These are phyloP conservation scores for Parnassius smintheus DNA, from an alignment of 2,888 invertebrate genomes.

Conservation along the genomic window DNA sequence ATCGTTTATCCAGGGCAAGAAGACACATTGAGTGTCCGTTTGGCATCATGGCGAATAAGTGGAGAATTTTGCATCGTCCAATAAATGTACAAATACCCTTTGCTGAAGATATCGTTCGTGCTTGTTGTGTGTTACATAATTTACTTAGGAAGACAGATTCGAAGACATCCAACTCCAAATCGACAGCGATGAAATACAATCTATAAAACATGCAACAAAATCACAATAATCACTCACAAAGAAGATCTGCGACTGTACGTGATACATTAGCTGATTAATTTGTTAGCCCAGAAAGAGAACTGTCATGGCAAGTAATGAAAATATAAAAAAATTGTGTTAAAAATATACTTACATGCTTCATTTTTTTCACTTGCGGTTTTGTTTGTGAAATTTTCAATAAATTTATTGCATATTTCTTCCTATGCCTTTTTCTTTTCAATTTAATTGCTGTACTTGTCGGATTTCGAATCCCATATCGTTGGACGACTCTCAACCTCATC, in stretches of 20 bases:
- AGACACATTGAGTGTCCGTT: slow-evolving; percentile 29
- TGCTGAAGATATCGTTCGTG: neutral
- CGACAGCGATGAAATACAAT: slow-evolving; percentile 16
- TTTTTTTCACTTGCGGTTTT: slow-evolving; percentile 14
- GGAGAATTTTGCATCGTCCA: slow-evolving; percentile 29
- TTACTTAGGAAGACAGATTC: slow-evolving; percentile 18
- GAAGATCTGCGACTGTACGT: slow-evolving; percentile 13
- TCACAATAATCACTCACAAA: slow-evolving; percentile 12
- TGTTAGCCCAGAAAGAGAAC: slow-evolving; percentile 8
- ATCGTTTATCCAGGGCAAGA: slow-evolving; percentile 27
- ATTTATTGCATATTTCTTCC: slow-evolving; percentile 15
- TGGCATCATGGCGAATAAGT: slow-evolving; percentile 30
- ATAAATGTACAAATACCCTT: slow-evolving; percentile 1
- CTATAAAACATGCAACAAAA: slow-evolving; percentile 2
- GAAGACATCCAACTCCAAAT: slow-evolving; percentile 2
- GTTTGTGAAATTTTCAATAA: slow-evolving; percentile 9
- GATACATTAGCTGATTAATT: slow-evolving; percentile 26
- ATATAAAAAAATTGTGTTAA: slow-evolving; percentile 15
- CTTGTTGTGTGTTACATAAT: slow-evolving; percentile 21
- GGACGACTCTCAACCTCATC: slow-evolving; percentile 1
- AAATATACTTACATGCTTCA: slow-evolving; percentile 3
- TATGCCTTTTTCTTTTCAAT: slow-evolving; percentile 22
- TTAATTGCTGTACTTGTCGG: slow-evolving; percentile 19
- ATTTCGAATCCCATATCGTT: slow-evolving; percentile 11
- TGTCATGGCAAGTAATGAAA: slow-evolving; percentile 16